Evolutionary conservation across 1,140 invertebrate genomes (phyloP).

Genomic region (Venturia canescens): DNA sequence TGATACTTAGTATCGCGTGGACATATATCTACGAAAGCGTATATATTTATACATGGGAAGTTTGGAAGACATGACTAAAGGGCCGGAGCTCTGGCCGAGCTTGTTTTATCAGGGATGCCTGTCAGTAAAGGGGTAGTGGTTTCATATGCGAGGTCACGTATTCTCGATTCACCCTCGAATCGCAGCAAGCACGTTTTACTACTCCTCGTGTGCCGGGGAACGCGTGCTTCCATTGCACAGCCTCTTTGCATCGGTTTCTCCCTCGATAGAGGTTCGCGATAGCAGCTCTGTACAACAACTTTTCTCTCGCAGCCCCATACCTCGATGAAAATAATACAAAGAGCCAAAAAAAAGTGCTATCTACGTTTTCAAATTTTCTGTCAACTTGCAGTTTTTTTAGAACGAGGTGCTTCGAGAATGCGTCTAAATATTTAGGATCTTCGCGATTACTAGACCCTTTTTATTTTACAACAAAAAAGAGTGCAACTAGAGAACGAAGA

Average conservation of each 20-base stretch:
- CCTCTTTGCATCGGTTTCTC: conserved; percentile 40
- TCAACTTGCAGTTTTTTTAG: background rate
- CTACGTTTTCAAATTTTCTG: background rate
- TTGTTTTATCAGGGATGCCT: background rate
- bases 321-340: no score
- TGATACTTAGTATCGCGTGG: background rate
- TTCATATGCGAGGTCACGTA: conserved; percentile 69
- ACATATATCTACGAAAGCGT: background rate
- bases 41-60: background rate
- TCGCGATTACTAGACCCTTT: no score
- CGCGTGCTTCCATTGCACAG: conserved; percentile 35
- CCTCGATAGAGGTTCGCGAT: conserved; percentile 40
- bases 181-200: conserved; percentile 57
- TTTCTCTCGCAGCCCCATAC: conserved; percentile 11
- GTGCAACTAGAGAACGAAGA: no score
- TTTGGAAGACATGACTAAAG: conserved; percentile 18
- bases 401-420: no score
- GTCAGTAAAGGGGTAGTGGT: conserved; percentile 41
- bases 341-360: background rate
- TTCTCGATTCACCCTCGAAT: conserved; percentile 68
- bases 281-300: background rate
- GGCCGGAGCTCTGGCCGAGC: conserved; percentile 6
- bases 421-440: no score
- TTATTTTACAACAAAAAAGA: no score
- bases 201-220: conserved; percentile 45